Percentiles rank a stretch among this genome's conserved stretches.
These are phyloP conservation scores for Meles meles DNA, from an alignment of 2,113 vertebrate species.

Conservation along the genomic window DNA sequence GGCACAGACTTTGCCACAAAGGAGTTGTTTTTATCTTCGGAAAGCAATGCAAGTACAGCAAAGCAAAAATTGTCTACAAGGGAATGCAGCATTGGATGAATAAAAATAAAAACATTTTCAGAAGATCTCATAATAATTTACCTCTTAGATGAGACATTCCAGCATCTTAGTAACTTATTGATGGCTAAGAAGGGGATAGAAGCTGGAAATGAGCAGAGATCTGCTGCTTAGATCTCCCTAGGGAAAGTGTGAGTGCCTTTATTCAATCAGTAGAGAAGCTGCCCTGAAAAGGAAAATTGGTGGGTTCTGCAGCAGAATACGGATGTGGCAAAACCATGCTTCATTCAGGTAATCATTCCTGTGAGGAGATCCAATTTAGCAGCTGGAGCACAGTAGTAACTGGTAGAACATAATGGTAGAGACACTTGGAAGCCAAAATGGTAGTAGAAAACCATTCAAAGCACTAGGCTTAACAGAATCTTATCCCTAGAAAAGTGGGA, in stretches of 20 bases:
- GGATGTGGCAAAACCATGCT: neutral
- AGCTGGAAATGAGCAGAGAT: neutral
- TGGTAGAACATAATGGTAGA: neutral
- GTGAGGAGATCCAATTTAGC: neutral
- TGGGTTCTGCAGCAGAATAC: neutral
- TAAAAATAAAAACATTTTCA: neutral
- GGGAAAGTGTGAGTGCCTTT: neutral
- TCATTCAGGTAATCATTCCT: neutral
- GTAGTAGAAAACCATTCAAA: neutral
- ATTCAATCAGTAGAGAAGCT: neutral
- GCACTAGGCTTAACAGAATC: neutral
- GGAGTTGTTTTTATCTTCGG: neutral
- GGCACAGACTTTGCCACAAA: neutral
- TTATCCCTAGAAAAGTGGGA: neutral
- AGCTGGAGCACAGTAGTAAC: neutral
- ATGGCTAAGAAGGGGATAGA: neutral
- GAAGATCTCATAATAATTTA: neutral
- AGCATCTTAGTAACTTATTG: neutral
- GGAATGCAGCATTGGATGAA: neutral
- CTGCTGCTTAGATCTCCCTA: neutral
- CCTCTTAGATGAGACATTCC: neutral
- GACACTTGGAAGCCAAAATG: neutral
- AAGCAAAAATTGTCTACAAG: neutral
- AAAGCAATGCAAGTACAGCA: neutral
- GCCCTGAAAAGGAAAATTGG: neutral